Percentiles rank a stretch among this genome's conserved stretches.
These are phyloP conservation scores for Diploptera punctata DNA, from an alignment of 2,888 invertebrate species.

Conservation along the genomic window DNA sequence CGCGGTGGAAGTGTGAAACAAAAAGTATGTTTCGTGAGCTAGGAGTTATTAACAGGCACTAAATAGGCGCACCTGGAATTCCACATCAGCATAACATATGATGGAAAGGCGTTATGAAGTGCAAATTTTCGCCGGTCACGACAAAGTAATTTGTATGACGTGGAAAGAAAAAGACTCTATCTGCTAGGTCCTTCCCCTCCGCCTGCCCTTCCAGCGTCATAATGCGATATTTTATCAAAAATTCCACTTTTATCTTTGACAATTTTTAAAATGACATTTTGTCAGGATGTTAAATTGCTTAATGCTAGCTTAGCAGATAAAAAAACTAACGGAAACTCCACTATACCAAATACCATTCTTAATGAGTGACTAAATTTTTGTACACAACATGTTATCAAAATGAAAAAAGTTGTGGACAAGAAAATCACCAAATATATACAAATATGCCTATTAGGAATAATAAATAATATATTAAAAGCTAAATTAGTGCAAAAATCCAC, in stretches of 20 bases:
- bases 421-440: too few species aligned
- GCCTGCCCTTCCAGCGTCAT: background rate
- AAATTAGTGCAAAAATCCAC: too few species aligned
- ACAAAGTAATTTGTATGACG: background rate
- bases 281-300: background rate
- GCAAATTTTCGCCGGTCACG: background rate
- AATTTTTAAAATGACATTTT: background rate
- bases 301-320: background rate
- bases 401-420: too few species aligned
- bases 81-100: background rate
- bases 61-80: conserved; percentile 9
- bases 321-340: too few species aligned
- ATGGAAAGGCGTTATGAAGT: background rate
- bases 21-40: background rate
- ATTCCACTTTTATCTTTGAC: background rate
- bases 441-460: too few species aligned
- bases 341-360: too few species aligned
- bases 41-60: background rate
- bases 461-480: too few species aligned
- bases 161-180: background rate
- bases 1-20: background rate
- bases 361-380: too few species aligned
- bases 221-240: background rate
- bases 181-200: background rate
- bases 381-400: too few species aligned